Percentiles rank a stretch among this genome's conserved stretches.
These are phyloP conservation scores for Tillus elongatus DNA, from an alignment of 2,888 invertebrate species.

Conservation along the genomic window DNA sequence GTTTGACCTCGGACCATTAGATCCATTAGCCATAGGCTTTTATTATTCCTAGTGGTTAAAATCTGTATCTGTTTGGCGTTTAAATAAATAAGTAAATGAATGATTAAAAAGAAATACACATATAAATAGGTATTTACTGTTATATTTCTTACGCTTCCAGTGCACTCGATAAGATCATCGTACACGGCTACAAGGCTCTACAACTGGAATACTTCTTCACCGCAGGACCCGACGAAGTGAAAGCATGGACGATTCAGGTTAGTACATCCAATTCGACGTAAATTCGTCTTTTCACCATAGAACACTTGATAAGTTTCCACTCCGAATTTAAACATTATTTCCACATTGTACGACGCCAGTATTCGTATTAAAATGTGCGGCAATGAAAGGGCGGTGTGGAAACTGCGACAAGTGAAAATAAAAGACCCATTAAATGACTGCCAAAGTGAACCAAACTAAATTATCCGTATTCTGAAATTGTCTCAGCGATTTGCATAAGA, in stretches of 20 bases:
- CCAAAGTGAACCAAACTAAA: conserved; percentile 32
- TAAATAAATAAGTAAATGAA: no score
- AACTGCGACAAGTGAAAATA: conserved; percentile 16
- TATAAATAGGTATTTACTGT: no score
- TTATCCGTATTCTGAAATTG: conserved; percentile 37
- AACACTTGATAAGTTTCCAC: conserved; percentile 12
- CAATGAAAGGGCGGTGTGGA: not conserved
- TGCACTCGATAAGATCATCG: conserved; percentile 92
- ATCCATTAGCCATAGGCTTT: no score
- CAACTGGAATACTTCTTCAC: conserved; percentile 98
- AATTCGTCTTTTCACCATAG: not conserved
- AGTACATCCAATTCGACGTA: conserved; percentile 13
- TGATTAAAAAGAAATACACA: no score
- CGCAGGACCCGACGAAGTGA: conserved; percentile 94
- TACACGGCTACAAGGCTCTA: conserved; percentile 92
- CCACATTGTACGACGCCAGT: conserved; percentile 15
- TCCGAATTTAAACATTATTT: conserved; percentile 9
- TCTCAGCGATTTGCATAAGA: conserved; percentile 40
- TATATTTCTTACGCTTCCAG: no score
- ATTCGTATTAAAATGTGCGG: conserved; percentile 13
- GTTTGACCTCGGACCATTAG: no score
- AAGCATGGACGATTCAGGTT: conserved; percentile 99
- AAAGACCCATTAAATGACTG: conserved; percentile 27
- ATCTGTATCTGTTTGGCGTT: no score
- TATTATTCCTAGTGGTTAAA: no score